These are phyloP conservation scores for Miltochrista miniata DNA, from an alignment of 2,888 invertebrate species.

Conservation along the genomic window DNA sequence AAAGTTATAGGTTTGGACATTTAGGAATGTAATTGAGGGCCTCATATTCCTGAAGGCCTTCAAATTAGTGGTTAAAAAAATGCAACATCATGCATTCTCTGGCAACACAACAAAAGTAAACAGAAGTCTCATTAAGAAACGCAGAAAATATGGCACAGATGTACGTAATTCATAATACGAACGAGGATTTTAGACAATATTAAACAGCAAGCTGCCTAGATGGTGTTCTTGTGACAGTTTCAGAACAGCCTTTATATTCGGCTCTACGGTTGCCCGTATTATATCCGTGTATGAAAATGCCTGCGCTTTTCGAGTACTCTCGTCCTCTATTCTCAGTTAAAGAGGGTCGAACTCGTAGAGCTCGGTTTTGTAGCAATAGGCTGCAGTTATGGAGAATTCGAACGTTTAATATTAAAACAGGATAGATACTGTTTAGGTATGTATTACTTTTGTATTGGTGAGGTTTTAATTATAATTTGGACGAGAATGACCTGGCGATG, in stretches of 20 bases:
- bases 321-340: not conserved
- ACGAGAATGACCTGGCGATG: too few species aligned
- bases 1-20: too few species aligned
- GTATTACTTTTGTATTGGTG: too few species aligned
- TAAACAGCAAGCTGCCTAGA: constrained; percentile 17
- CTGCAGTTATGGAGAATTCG: too few species aligned
- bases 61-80: too few species aligned
- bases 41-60: too few species aligned
- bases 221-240: constrained; percentile 20
- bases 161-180: too few species aligned
- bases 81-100: constrained; percentile 15
- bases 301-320: not conserved
- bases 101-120: constrained; percentile 20
- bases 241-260: constrained; percentile 11
- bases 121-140: constrained; percentile 29
- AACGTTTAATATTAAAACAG: too few species aligned
- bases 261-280: constrained; percentile 3
- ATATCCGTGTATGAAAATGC: constrained; percentile 5
- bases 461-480: too few species aligned
- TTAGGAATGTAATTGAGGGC: too few species aligned
- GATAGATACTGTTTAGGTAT: too few species aligned
- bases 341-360: not conserved
- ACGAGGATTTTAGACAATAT: constrained; percentile 15
- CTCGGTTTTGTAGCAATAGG: not conserved
- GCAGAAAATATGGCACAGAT: constrained; percentile 12